A percentile compares a stretch with the other conserved stretches of the same genome.
Conservation (phyloP, 2,888 invertebrate genomes). For the Lasiommata megera region DNA sequence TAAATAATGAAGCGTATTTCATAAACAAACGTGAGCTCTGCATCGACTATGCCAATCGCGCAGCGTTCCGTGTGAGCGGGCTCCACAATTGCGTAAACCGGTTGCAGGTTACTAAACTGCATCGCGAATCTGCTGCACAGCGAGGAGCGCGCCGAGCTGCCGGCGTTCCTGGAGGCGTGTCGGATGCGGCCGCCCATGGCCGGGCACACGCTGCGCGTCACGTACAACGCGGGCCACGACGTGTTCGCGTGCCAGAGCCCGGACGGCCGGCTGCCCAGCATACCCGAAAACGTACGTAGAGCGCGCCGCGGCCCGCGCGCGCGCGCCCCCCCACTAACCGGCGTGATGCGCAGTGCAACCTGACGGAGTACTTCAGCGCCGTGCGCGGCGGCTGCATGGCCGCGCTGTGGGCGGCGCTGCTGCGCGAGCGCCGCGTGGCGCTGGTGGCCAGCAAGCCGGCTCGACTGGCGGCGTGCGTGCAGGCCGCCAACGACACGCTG, state of each 20-base stretch:
- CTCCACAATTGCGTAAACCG: too few species aligned
- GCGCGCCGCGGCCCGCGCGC: too few species aligned
- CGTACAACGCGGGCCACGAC: conserved; percentile 64
- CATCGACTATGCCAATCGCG: too few species aligned
- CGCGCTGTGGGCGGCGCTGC: conserved; percentile 95
- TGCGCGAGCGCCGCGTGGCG: conserved; percentile 96
- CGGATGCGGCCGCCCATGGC: conserved; percentile 65
- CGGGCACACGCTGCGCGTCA: conserved; percentile 65
- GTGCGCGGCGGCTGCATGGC: conserved; percentile 97
- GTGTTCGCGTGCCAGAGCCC: conserved; percentile 86
- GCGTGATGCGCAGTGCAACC: conserved; percentile 86
- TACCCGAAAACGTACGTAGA: conserved; percentile 95
- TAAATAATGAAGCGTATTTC: too few species aligned
- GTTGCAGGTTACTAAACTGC: conserved; percentile 87
- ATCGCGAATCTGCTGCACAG: conserved; percentile 88
- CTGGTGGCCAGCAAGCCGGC: conserved; percentile 95
- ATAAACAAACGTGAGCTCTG: too few species aligned
- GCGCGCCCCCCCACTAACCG: too few species aligned
- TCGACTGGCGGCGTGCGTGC: conserved; percentile 94
- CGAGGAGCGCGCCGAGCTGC: conserved; percentile 56
- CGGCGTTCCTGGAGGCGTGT: conserved; percentile 65
- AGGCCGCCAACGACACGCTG: conserved; percentile 95
- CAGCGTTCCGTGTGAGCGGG: too few species aligned
- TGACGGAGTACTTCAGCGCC: conserved; percentile 99
- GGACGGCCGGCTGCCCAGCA: conserved; percentile 92